A percentile compares a stretch with the other conserved stretches of the same genome.
phyloP scores from a whole-genome alignment of 1,140 invertebrate genomes.

The Brachionus manjavacas region DNA sequence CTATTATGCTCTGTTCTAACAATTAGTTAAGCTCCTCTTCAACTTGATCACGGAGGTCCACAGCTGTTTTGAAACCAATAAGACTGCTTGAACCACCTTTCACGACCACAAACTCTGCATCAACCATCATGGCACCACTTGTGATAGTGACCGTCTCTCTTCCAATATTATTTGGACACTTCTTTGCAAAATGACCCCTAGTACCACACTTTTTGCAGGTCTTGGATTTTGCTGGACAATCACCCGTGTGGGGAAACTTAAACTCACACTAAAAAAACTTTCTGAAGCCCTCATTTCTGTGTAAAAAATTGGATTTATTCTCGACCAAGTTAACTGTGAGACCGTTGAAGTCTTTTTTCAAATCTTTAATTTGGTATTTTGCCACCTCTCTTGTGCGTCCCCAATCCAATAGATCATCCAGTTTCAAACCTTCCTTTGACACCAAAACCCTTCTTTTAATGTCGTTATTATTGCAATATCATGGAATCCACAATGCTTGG shows the following conservation, averaged over 20 bases:
- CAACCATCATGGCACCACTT: background rate
- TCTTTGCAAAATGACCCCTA: background rate
- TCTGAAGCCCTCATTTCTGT: background rate
- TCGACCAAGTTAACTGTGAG: background rate
- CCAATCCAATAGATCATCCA: background rate
- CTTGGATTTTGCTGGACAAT: background rate
- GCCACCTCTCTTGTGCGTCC: background rate
- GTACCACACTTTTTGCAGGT: background rate
- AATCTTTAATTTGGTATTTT: background rate
- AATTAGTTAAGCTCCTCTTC: constrained; percentile 44
- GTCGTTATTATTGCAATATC: background rate
- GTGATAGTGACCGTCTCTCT: background rate
- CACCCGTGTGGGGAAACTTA: background rate
- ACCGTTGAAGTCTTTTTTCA: background rate
- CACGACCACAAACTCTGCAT: background rate
- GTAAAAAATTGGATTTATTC: background rate
- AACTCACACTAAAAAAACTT: background rate
- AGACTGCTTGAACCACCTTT: background rate
- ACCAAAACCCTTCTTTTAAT: background rate
- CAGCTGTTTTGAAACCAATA: background rate
- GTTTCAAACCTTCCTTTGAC: background rate
- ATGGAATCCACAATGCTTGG: background rate
- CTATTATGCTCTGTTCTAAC: constrained; percentile 46
- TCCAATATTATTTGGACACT: background rate
- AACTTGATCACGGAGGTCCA: constrained; percentile 43